Conservation (phyloP, 2,797 vertebrate species). For the Sitta carolinensis region DNA sequence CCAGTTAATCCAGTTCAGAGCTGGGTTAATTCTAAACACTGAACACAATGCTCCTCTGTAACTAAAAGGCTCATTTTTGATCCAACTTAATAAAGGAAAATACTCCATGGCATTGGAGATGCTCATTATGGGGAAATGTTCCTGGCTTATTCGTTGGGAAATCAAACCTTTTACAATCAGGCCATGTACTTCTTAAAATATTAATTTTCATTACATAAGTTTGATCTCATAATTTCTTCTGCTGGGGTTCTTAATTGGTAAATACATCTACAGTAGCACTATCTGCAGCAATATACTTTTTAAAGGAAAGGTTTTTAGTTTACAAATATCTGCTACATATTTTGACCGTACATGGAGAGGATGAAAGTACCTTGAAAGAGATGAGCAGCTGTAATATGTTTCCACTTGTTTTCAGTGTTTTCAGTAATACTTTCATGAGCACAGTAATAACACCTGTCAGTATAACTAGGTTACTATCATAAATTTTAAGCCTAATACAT, state of each 20-base stretch:
- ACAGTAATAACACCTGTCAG: not conserved
- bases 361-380: not conserved
- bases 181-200: not conserved
- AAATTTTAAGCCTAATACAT: not conserved
- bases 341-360: not conserved
- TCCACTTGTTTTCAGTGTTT: not conserved
- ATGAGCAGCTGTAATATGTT: not conserved
- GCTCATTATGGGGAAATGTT: not conserved
- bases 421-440: not conserved
- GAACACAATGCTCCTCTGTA: conserved; percentile 19
- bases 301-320: not conserved
- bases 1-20: conserved; percentile 2
- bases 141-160: not conserved
- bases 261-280: not conserved
- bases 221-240: not conserved
- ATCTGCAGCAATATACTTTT: not conserved
- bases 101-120: not conserved
- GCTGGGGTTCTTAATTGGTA: not conserved
- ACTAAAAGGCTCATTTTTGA: not conserved
- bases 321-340: not conserved
- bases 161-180: not conserved
- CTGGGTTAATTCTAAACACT: conserved; percentile 14
- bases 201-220: not conserved
- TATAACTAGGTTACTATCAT: not conserved
- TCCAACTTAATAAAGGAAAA: not conserved